Evolutionary conservation across 2,113 vertebrate species (phyloP).

Genomic region (Myrmecobius fasciatus): DNA sequence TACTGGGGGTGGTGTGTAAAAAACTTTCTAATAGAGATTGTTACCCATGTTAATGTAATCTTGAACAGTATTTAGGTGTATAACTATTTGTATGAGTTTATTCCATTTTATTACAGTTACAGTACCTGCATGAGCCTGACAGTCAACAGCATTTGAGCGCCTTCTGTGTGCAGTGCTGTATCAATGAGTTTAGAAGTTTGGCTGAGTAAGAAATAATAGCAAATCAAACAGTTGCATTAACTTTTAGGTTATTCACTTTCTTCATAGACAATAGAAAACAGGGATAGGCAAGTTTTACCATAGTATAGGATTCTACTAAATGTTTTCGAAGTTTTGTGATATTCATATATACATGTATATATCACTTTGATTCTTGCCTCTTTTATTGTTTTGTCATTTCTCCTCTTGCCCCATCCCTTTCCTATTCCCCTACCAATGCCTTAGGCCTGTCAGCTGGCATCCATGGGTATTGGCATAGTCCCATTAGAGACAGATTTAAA

Average conservation of each 20-base stretch:
- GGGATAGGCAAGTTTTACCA: background rate
- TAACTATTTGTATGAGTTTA: background rate
- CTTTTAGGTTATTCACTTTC: constrained; percentile 5
- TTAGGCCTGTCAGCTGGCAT: background rate
- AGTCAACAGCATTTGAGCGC: constrained; percentile 3
- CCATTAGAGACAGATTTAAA: background rate
- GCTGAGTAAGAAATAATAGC: background rate
- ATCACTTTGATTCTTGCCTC: background rate
- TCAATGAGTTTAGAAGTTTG: constrained; percentile 5
- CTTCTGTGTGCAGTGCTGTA: constrained; percentile 1
- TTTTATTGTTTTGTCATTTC: background rate
- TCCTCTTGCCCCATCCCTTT: background rate
- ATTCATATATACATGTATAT: background rate
- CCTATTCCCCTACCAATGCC: background rate
- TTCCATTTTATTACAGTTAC: constrained; percentile 6
- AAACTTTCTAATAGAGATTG: background rate
- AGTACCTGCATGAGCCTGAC: constrained; percentile 1
- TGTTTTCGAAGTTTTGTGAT: background rate
- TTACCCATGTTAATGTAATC: background rate
- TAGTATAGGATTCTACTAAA: background rate
- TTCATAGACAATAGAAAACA: background rate
- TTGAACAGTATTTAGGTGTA: background rate
- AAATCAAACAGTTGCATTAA: background rate
- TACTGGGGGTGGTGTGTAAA: background rate
- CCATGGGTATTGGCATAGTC: background rate